A percentile compares a stretch with the other conserved stretches of the same genome.
Evolutionary conservation across 2,797 vertebrate species (phyloP).

Genomic region (Tachyglossus aculeatus): DNA sequence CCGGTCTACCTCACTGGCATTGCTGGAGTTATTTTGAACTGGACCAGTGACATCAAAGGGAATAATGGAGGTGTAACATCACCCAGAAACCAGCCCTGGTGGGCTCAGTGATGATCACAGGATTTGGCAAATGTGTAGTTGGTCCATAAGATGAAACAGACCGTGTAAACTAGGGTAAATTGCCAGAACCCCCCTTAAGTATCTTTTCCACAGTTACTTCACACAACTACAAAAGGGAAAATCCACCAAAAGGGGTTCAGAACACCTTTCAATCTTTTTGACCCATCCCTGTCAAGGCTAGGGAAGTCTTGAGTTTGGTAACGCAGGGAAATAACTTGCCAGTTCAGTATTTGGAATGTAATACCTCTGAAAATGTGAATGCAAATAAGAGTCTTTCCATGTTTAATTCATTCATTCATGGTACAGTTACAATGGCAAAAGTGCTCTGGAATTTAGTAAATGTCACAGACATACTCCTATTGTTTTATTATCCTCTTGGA

Average conservation of each 20-base stretch:
- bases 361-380: neutral
- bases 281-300: neutral
- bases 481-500: constrained; percentile 35
- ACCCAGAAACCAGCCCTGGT: too few relatives aligned
- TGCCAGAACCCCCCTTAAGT: neutral
- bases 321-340: neutral
- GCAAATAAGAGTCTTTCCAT: neutral
- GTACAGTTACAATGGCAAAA: constrained; percentile 34
- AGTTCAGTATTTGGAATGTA: neutral
- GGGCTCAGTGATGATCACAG: too few relatives aligned
- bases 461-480: constrained; percentile 36
- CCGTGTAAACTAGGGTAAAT: too few relatives aligned
- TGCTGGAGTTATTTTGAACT: too few relatives aligned
- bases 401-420: neutral
- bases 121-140: too few relatives aligned
- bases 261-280: constrained; percentile 6
- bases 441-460: constrained; percentile 11
- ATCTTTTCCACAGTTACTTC: neutral
- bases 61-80: too few relatives aligned
- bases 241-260: neutral
- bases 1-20: too few relatives aligned
- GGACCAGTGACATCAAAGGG: too few relatives aligned
- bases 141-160: too few relatives aligned
- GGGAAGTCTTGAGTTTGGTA: neutral
- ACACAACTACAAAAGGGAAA: neutral